Evolutionary conservation across 2,888 invertebrate genomes (phyloP), one percentile per base, ranked within the genome.

Genomic region (Clitarchus hookeri): DNA sequence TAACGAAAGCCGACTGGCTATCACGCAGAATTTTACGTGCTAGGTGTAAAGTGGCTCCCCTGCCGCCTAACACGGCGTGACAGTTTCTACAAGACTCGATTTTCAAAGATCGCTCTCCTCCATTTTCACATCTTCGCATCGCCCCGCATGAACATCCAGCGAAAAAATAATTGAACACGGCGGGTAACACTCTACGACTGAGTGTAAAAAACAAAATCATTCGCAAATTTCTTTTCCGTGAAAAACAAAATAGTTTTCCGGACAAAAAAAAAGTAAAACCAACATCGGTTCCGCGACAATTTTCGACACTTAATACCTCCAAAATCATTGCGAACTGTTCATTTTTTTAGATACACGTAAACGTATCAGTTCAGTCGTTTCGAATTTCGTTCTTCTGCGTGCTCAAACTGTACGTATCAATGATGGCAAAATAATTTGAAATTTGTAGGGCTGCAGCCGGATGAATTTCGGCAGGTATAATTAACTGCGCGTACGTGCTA

Each of bases 61-160:
- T 11, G 23, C n/a, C 65, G 12, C 1, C 65, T 65, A 65, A 65
- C 65, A 11, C 65, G 65, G 2, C 19, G 23, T 2, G 65, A 65
- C 65, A 6, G 19, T 65, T 65, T 65, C 65, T 65, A n/a, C 65
- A n/a, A 65, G 65, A 65, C 65, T 65, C 65, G 16, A 65, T 65
- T 65, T 65, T 65, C 65, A 65, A 65, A 65, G 65, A 65, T 65
- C 65, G 65, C 65, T 65, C 65, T 65, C n/a, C 65, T 65, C 65
- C 65, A 65, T 65, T 65, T 23, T 65, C 65, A 65, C 65, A n/a
- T 65, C 65, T 65, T 65, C 65, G 16, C 65, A n/a, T n/a, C 65
- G 48, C 23, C 65, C n/a, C n/a, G 13, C 65, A 65, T n/a, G 65
- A 65, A 65, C 65, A 9, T 65, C 65, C 8, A 8, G 13, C 65